These are phyloP conservation scores for Delia radicum DNA, from an alignment of 1,140 invertebrate genomes.

Conservation along the genomic window DNA sequence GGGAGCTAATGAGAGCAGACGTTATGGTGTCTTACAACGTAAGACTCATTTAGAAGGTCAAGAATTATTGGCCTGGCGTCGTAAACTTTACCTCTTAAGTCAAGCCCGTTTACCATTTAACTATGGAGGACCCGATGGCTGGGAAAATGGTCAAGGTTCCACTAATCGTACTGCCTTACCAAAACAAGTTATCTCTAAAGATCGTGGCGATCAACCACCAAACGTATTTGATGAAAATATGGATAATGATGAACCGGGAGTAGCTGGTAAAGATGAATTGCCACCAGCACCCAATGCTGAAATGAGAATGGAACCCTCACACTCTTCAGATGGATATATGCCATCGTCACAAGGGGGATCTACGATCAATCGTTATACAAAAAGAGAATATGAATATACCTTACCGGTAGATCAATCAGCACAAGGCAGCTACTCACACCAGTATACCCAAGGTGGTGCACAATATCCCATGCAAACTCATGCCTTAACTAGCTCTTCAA, in stretches of 20 bases:
- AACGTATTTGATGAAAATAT: conserved; percentile 43
- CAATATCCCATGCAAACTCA: neutral
- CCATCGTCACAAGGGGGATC: conserved; percentile 24
- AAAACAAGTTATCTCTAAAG: conserved; percentile 42
- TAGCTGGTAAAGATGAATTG: conserved; percentile 33
- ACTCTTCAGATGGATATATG: neutral
- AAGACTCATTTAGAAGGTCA: conserved; percentile 35
- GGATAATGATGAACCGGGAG: conserved; percentile 43
- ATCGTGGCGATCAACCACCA: conserved; percentile 51
- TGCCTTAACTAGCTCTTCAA: neutral
- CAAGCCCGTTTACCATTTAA: conserved; percentile 45
- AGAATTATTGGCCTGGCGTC: conserved; percentile 42
- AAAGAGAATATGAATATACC: conserved; percentile 42
- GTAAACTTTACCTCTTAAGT: conserved; percentile 40
- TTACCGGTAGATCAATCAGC: conserved; percentile 29
- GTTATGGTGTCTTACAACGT: conserved; percentile 32
- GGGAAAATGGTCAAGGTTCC: conserved; percentile 34
- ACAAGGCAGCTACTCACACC: conserved; percentile 15
- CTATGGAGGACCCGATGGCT: conserved; percentile 31
- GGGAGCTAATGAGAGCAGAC: conserved; percentile 35
- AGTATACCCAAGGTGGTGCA: neutral
- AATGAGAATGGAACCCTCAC: conserved; percentile 12
- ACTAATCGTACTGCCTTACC: conserved; percentile 40
- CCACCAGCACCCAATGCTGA: conserved; percentile 8
- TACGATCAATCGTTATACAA: too few relatives aligned